A percentile compares a stretch with the other conserved stretches of the same genome.
Conservation (phyloP, 1,140 invertebrate genomes). For the Drosophila punjabiensis region DNA sequence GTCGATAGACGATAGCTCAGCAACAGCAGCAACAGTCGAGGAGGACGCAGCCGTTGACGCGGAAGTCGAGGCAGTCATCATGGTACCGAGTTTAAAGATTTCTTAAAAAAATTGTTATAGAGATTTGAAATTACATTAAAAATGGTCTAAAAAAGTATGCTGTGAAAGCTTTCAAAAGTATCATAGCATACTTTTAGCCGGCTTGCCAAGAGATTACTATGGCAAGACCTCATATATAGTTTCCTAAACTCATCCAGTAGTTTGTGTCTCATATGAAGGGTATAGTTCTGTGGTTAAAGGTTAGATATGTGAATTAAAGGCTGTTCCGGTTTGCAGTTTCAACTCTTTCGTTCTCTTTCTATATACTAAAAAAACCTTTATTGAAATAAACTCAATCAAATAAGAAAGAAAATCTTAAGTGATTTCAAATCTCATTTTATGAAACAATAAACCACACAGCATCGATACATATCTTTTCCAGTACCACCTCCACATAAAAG, state of each 20-base stretch:
- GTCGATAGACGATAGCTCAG: constrained; percentile 24
- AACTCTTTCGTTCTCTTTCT: not conserved
- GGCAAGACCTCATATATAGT: not conserved
- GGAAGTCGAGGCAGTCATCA: constrained; percentile 80
- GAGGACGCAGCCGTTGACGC: constrained; percentile 70
- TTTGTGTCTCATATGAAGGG: not conserved
- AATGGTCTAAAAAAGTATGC: not conserved
- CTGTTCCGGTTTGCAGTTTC: not conserved
- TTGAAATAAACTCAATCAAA: not conserved
- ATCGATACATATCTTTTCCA: not conserved
- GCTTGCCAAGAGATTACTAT: not conserved
- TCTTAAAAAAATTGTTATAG: not conserved
- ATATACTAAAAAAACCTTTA: not conserved
- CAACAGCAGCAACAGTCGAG: constrained; percentile 40
- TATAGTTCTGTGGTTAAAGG: not conserved
- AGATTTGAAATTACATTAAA: not conserved
- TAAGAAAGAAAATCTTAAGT: not conserved
- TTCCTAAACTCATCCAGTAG: not conserved
- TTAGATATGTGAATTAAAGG: not conserved
- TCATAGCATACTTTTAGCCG: not conserved
- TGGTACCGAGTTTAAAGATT: constrained; percentile 57
- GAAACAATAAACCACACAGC: not conserved
- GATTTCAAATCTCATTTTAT: not conserved
- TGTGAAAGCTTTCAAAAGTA: not conserved
- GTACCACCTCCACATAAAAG: constrained; percentile 2